Evolutionary conservation across 2,113 vertebrate species (phyloP).

Genomic region (Carollia perspicillata): DNA sequence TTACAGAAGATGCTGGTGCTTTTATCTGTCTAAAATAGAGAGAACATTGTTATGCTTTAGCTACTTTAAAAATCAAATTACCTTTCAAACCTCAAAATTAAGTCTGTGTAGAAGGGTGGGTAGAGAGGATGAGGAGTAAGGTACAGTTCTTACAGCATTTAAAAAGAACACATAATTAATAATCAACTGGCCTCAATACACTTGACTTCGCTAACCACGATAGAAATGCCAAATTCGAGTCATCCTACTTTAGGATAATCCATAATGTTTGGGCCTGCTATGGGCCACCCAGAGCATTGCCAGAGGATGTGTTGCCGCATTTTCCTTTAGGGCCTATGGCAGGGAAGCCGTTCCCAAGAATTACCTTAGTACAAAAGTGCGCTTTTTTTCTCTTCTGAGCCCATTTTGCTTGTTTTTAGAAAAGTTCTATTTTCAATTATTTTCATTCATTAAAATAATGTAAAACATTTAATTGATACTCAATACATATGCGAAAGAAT

Average conservation of each 20-base stretch:
- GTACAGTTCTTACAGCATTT: neutral
- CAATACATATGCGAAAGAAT: neutral
- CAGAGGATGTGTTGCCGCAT: neutral
- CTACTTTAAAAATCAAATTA: neutral
- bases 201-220: neutral
- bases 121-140: neutral
- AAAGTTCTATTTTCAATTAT: constrained; percentile 14
- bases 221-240: neutral
- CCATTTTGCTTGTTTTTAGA: neutral
- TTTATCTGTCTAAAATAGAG: neutral
- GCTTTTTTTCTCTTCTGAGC: neutral
- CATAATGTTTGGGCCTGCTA: neutral
- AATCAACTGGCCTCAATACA: neutral
- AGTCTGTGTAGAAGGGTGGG: neutral
- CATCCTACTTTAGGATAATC: neutral
- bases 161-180: neutral
- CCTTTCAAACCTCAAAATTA: neutral
- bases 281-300: neutral
- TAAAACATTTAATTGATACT: neutral
- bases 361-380: neutral
- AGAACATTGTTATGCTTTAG: neutral
- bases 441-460: neutral
- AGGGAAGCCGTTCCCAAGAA: neutral
- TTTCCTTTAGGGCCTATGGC: neutral
- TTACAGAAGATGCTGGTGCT: neutral